phyloP scores from a whole-genome alignment of 2,113 vertebrate genomes.

The Eublepharis macularius region DNA sequence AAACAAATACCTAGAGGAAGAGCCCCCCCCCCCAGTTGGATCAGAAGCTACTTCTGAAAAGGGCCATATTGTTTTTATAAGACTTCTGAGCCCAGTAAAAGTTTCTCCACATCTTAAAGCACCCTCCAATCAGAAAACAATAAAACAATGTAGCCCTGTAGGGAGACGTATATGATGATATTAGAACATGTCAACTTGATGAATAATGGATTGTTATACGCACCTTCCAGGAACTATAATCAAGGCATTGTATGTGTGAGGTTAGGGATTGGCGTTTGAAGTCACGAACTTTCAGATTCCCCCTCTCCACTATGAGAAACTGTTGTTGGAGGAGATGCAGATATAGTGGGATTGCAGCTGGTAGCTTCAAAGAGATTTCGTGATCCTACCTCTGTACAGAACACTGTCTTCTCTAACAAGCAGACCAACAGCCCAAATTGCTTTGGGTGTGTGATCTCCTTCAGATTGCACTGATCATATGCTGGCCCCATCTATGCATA shows the following conservation, averaged over 20 bases:
- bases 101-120: constrained; percentile 49
- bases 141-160: constrained; percentile 38
- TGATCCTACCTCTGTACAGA: background rate
- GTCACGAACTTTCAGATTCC: background rate
- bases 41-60: constrained; percentile 43
- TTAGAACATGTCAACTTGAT: constrained; percentile 31
- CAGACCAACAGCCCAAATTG: background rate
- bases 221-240: background rate
- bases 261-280: constrained; percentile 27
- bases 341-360: background rate
- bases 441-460: background rate
- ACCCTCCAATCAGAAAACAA: constrained; percentile 43
- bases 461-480: background rate
- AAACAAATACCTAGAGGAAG: constrained; percentile 20
- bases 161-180: constrained; percentile 48
- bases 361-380: background rate
- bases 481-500: too few relatives aligned
- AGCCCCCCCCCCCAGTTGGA: constrained; percentile 65
- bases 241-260: background rate
- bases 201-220: constrained; percentile 26
- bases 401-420: background rate
- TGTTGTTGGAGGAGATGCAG: background rate
- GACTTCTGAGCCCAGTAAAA: constrained; percentile 63
- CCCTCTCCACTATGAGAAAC: background rate
- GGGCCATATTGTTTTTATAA: constrained; percentile 58